Base-by-base conservation (phyloP, 2,888 invertebrate genomes). In the Chloromyia formosa region DNA sequence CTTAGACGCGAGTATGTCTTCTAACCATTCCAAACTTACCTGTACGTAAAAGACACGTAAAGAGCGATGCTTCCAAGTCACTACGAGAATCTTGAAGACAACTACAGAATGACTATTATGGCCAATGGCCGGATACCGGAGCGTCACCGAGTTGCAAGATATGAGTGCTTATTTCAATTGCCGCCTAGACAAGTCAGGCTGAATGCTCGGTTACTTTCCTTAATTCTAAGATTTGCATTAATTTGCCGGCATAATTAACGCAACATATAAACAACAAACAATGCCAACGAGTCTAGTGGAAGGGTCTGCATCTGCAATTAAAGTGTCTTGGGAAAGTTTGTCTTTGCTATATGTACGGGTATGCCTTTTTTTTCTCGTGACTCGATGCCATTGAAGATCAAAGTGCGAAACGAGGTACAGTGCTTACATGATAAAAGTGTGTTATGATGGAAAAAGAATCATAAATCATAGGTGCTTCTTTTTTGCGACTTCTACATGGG, bases 221-320 rank as follows among this genome's bases (percentile, higher is more conserved):
- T 49, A 49, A 49, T 66, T 66, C 49, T 22, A 23, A 45, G 66
- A 66, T 66, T 66, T 66, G 56, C 71, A 71, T 71, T 71, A 71
- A 71, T 71, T 71, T 71, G 71, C 58, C 71, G 35, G 56, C 40
- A 53, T 71, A 71, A 71, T 71, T 71, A 71, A 71, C 71, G 40
- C 56, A 23, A 40, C 56, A 40, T 71, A 71, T 56, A 56, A 71
- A 71, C 71, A 58, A 42, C 40, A 66, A 66, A 49, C 49, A 66
- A 66, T 66, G 45, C 22, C 49, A 66, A 35, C 71, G 58, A 71
- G 40, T 16, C 35, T 40, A n/a, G 68, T 1, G 23, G 53, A 20
- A 22, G 49, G n/a, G 16, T 12, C 40, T 23, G 66, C n/a, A n/a
- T n/a, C n/a, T 35, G 27, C 62, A 49, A 64, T 64, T 64, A 40